Percentiles rank a stretch among this genome's conserved stretches.
Evolutionary conservation across 2,113 vertebrate genomes (phyloP).

Genomic region (Nycticebus coucang): DNA sequence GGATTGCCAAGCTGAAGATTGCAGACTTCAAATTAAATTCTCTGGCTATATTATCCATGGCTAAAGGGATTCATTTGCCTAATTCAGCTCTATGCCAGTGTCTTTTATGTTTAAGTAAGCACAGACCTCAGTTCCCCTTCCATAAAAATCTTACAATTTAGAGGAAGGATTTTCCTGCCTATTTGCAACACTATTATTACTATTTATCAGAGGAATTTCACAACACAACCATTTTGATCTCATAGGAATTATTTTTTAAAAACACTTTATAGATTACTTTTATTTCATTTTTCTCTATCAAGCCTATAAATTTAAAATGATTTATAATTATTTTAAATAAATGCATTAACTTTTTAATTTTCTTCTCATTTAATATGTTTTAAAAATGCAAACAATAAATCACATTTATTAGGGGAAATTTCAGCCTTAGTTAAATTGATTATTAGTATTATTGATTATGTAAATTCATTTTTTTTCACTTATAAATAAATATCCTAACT

Average conservation of each 20-base stretch:
- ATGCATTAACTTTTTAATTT: neutral
- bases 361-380: neutral
- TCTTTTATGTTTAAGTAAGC: neutral
- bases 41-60: neutral
- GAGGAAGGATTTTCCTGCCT: neutral
- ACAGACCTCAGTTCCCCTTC: neutral
- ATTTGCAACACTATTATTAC: neutral
- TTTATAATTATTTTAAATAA: neutral
- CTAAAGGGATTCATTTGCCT: neutral
- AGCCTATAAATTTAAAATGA: neutral
- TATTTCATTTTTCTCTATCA: neutral
- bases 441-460: neutral
- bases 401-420: neutral
- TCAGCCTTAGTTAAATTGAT: neutral
- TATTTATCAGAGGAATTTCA: neutral
- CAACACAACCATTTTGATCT: slow-evolving; percentile 6
- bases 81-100: neutral
- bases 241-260: neutral
- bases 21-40: neutral
- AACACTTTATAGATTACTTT: neutral
- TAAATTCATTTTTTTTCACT: neutral
- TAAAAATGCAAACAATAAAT: neutral
- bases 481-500: neutral
- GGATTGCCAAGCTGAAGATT: neutral
- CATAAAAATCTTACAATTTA: neutral